Conservation (phyloP, 1,140 invertebrate species). For the Papilio helenus region DNA sequence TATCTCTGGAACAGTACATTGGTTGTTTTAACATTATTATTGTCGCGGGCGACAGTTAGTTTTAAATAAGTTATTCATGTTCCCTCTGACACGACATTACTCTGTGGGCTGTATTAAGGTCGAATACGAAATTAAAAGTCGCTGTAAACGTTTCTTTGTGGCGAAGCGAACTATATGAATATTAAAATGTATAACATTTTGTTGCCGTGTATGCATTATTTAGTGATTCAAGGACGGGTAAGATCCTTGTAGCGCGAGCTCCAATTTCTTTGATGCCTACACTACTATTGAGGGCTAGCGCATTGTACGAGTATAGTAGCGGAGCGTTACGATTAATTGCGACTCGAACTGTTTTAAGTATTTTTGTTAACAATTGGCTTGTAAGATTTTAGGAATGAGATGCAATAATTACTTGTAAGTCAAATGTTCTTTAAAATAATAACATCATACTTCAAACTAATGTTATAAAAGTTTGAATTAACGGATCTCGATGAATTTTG, state of each 20-base stretch:
- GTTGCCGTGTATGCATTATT: conserved; percentile 46
- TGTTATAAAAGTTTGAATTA: no score
- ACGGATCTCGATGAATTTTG: no score
- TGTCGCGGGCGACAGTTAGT: background rate
- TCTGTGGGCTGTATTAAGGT: conserved; percentile 33
- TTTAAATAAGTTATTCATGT: background rate
- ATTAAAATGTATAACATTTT: conserved; percentile 45
- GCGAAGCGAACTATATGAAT: conserved; percentile 32
- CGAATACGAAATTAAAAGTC: conserved; percentile 27
- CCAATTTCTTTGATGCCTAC: conserved; percentile 43
- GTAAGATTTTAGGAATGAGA: no score
- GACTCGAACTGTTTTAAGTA: background rate
- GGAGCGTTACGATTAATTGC: background rate
- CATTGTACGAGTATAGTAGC: conserved; percentile 4
- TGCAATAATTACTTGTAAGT: no score
- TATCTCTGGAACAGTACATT: no score
- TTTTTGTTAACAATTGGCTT: no score
- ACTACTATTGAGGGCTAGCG: conserved; percentile 4
- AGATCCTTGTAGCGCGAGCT: conserved; percentile 42
- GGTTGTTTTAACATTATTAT: no score
- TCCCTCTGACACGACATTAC: background rate
- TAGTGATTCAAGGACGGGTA: conserved; percentile 43
- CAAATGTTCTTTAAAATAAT: no score
- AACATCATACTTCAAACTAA: no score
- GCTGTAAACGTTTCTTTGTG: conserved; percentile 32